Percentiles rank a stretch among this genome's conserved stretches.
Evolutionary conservation across 2,888 invertebrate genomes (phyloP).

Genomic region (Heteromurus nitidus): DNA sequence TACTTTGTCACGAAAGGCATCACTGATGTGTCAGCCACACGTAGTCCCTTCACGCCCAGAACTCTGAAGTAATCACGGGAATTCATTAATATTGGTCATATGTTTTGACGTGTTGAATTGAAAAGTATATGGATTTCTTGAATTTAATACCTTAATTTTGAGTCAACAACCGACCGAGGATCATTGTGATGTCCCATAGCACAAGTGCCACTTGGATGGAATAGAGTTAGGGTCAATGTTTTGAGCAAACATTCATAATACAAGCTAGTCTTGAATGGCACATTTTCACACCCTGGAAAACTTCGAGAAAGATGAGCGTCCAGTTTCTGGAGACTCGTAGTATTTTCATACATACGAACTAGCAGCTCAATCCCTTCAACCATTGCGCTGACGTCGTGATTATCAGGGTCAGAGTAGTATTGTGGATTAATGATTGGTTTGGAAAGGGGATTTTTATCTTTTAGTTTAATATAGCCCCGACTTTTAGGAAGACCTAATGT

Average conservation of each 20-base stretch:
- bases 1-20: conserved; percentile 56
- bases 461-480: conserved; percentile 31
- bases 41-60: conserved; percentile 23
- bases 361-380: conserved; percentile 43
- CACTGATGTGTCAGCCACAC: conserved; percentile 49
- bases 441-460: conserved; percentile 19
- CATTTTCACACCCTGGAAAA: conserved; percentile 47
- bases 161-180: conserved; percentile 53
- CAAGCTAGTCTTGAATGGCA: background rate
- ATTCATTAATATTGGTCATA: background rate
- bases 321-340: conserved; percentile 21
- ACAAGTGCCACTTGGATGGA: conserved; percentile 55
- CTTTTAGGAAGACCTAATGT: conserved; percentile 51
- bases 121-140: background rate
- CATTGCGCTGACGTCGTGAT: conserved; percentile 38
- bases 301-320: conserved; percentile 18
- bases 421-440: conserved; percentile 50
- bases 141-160: conserved; percentile 37
- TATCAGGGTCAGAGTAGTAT: conserved; percentile 46
- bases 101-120: background rate
- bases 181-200: conserved; percentile 45
- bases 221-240: background rate
- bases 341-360: conserved; percentile 38
- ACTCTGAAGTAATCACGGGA: conserved; percentile 30
- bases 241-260: conserved; percentile 43